These are phyloP conservation scores for Megastigmus dorsalis DNA, from an alignment of 2,888 invertebrate genomes.

Conservation along the genomic window DNA sequence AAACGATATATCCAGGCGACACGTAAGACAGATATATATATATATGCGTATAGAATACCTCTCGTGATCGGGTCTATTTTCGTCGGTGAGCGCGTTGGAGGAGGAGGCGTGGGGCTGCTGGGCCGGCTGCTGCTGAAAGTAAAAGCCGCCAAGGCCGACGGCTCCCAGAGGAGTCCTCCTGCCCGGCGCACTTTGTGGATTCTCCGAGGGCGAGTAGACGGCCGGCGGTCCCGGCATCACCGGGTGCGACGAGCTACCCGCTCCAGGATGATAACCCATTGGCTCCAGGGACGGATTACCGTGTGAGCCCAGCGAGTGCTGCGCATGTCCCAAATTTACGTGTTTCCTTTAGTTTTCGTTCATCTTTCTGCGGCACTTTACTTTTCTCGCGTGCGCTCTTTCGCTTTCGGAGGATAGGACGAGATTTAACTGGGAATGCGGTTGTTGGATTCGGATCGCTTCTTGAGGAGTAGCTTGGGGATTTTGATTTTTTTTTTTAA, in stretches of 20 bases:
- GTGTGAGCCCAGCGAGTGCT: conserved; percentile 68
- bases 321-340: too few species aligned
- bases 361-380: too few species aligned
- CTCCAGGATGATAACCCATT: conserved; percentile 42
- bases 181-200: conserved; percentile 76
- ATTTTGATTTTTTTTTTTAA: too few species aligned
- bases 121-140: conserved; percentile 81
- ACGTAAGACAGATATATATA: not conserved
- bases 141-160: conserved; percentile 91
- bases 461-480: too few species aligned
- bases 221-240: conserved; percentile 48
- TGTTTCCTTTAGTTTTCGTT: too few species aligned
- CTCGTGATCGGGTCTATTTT: conserved; percentile 83
- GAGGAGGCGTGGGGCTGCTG: conserved; percentile 63
- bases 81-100: conserved; percentile 79
- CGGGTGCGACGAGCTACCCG: conserved; percentile 13
- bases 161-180: conserved; percentile 88
- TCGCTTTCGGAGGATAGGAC: too few species aligned
- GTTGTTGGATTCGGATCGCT: too few species aligned
- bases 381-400: too few species aligned
- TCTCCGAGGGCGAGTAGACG: conserved; percentile 74
- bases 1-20: too few species aligned
- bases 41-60: conserved; percentile 60
- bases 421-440: too few species aligned
- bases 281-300: conserved; percentile 58